phyloP scores from a whole-genome alignment of 1,140 invertebrate species.

The Apis cerana region DNA sequence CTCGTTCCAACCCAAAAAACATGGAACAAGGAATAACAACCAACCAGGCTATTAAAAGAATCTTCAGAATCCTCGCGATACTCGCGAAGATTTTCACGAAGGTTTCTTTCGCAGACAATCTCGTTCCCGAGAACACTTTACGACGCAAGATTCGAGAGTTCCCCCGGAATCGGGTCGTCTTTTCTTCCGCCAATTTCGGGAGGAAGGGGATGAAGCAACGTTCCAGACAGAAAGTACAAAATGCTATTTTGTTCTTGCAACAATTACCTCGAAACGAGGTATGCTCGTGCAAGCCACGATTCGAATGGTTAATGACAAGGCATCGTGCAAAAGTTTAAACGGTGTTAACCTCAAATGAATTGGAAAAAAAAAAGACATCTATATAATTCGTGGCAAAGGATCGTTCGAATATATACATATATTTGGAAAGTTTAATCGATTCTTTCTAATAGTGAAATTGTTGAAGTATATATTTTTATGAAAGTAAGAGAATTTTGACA shows the following conservation, averaged over 20 bases:
- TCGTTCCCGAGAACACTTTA: background rate
- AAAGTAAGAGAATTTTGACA: too few species aligned
- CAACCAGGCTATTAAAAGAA: background rate
- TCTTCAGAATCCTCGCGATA: background rate
- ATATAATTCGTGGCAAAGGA: background rate
- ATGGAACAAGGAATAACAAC: too few species aligned
- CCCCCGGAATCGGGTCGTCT: background rate
- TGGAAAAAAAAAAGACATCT: background rate
- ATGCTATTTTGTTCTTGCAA: conserved; percentile 22
- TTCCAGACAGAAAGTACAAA: conserved; percentile 4
- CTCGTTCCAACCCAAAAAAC: too few species aligned
- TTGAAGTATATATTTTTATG: too few species aligned
- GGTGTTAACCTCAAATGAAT: conserved; percentile 6
- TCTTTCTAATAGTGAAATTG: too few species aligned
- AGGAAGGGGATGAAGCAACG: background rate
- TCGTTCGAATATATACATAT: background rate
- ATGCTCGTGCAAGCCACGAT: background rate
- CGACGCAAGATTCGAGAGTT: background rate
- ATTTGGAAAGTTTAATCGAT: background rate
- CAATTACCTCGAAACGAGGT: background rate
- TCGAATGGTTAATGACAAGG: conserved; percentile 15
- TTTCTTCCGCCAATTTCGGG: background rate
- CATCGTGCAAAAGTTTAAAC: conserved; percentile 33
- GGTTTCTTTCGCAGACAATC: background rate
- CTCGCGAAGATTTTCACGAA: background rate